Conservation (phyloP, 2,113 vertebrate genomes). For the Felis catus region F.catus_Fca126_mat1.0 CM031411.1:57273001-57273500, state of each 20-base stretch:
- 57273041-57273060: background rate
- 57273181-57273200: background rate
- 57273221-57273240: background rate
- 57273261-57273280: background rate
- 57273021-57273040: background rate
- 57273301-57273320: background rate
- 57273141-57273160: background rate
- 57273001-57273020: background rate
- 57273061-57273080: constrained; percentile 1
- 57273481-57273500: background rate
- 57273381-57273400: background rate
- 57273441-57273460: background rate
- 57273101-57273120: background rate
- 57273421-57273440: too few relatives aligned
- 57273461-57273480: background rate
- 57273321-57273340: background rate
- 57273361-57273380: background rate
- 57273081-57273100: constrained; percentile 2
- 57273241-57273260: background rate
- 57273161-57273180: background rate
- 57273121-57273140: background rate
- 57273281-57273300: background rate
- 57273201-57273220: background rate
- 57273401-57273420: background rate
- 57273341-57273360: background rate